Conservation (phyloP, 2,113 vertebrate genomes). For the Gymnogyps californianus region DNA sequence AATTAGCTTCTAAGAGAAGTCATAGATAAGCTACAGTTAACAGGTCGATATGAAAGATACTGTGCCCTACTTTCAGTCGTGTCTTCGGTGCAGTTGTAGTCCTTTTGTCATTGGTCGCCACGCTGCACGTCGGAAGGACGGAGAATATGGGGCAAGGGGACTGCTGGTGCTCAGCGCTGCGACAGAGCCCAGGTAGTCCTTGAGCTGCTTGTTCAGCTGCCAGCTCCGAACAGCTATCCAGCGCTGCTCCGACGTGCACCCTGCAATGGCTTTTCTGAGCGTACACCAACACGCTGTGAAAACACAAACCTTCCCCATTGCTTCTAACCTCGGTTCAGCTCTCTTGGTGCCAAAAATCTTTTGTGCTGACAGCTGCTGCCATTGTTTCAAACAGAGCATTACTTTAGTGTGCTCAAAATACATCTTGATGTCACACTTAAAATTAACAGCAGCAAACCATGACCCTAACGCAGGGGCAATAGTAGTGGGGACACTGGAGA, state of each 20-base stretch:
- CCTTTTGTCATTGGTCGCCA: not conserved
- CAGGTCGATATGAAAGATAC: not conserved
- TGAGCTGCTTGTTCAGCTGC: not conserved
- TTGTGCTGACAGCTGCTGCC: not conserved
- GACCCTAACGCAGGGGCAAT: not conserved
- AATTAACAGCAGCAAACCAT: not conserved
- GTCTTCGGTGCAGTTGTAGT: not conserved
- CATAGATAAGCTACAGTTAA: not conserved
- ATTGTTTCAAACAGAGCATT: not conserved
- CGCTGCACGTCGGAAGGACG: not conserved
- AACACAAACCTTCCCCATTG: not conserved
- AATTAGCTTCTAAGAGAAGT: constrained; percentile 28
- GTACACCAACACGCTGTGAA: too few species aligned
- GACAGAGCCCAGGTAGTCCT: not conserved
- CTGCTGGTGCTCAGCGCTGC: not conserved
- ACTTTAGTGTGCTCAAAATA: not conserved
- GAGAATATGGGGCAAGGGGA: not conserved
- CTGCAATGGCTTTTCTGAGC: not conserved
- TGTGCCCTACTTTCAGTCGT: not conserved
- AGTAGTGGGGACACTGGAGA: not conserved
- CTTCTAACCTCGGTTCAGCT: fast-evolving
- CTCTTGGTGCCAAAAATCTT: not conserved
- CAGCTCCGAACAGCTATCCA: not conserved
- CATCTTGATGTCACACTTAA: fast-evolving
- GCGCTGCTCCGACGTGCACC: not conserved